Evolutionary conservation across 2,888 invertebrate species (phyloP).

Genomic region (Amphipoea oculea): DNA sequence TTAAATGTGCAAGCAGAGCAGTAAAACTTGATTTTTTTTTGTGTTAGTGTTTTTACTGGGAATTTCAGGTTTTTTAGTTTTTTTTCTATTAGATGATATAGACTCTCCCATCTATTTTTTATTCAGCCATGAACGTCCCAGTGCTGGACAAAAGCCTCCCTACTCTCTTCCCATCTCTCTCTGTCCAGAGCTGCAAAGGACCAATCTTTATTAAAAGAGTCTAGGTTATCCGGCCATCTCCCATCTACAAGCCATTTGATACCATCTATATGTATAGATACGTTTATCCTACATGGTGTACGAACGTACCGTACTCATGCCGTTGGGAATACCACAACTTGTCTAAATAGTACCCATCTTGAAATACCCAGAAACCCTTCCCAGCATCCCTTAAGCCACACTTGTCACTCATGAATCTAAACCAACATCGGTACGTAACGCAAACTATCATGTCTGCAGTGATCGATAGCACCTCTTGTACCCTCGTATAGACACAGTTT

Average conservation of each 20-base stretch:
- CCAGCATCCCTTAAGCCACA: conserved; percentile 9
- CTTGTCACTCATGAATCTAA: conserved; percentile 50
- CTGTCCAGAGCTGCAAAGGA: too few species aligned
- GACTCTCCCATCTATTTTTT: background rate
- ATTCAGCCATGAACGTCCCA: too few species aligned
- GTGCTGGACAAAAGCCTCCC: too few species aligned
- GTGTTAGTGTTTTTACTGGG: background rate
- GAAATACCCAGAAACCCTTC: background rate
- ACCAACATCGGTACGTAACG: conserved; percentile 33
- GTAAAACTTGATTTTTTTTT: background rate
- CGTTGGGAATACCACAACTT: background rate
- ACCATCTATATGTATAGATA: background rate
- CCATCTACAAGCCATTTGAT: background rate
- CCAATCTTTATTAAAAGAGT: too few species aligned
- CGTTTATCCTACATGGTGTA: background rate
- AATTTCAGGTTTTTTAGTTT: background rate
- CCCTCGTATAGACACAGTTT: conserved; percentile 67
- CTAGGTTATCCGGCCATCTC: too few species aligned
- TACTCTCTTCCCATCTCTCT: too few species aligned
- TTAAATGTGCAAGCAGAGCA: background rate
- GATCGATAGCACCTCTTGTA: conserved; percentile 69
- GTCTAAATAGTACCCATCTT: background rate
- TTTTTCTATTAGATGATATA: background rate
- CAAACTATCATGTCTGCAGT: conserved; percentile 55
- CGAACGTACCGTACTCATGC: background rate